phyloP scores from a whole-genome alignment of 2,888 invertebrate genomes.

The Pheosia tremula region DNA sequence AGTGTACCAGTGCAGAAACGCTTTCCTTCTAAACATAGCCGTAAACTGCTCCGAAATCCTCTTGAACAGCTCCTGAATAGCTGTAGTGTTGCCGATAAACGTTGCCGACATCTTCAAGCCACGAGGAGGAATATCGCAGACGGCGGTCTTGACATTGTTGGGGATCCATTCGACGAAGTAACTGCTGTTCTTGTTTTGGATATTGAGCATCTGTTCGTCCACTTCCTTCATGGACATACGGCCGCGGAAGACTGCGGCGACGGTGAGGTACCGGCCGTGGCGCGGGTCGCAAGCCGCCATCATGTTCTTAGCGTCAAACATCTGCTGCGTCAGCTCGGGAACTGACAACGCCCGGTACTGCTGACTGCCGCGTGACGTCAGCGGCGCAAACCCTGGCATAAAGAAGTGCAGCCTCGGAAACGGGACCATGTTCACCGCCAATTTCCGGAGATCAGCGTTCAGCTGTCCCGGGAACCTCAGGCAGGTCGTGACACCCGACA shows the following conservation, averaged over 20 bases:
- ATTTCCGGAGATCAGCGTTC: slow-evolving; percentile 89
- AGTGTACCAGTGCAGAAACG: slow-evolving; percentile 98
- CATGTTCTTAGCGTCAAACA: slow-evolving; percentile 98
- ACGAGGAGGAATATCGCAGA: slow-evolving; percentile 90
- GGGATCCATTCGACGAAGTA: slow-evolving; percentile 94
- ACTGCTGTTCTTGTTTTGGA: slow-evolving; percentile 90
- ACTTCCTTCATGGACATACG: slow-evolving; percentile 97
- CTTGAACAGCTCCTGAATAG: slow-evolving; percentile 94
- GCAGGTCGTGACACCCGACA: slow-evolving; percentile 78
- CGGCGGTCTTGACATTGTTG: slow-evolving; percentile 91
- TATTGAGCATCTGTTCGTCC: slow-evolving; percentile 91
- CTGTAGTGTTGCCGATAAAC: slow-evolving; percentile 94
- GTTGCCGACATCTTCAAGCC: slow-evolving; percentile 94
- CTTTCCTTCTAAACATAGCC: slow-evolving; percentile 97
- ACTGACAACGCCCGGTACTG: slow-evolving; percentile 94
- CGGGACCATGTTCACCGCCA: slow-evolving; percentile 84
- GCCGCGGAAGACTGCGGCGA: slow-evolving; percentile 94
- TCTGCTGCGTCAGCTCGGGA: slow-evolving; percentile 94
- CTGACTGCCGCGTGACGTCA: slow-evolving; percentile 92
- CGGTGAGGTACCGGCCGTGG: slow-evolving; percentile 94
- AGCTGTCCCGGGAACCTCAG: slow-evolving; percentile 72
- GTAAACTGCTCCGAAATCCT: slow-evolving; percentile 93
- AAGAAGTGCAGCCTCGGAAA: slow-evolving; percentile 88
- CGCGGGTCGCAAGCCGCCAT: slow-evolving; percentile 97
- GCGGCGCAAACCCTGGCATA: slow-evolving; percentile 86